Base-by-base conservation (phyloP, 2,797 vertebrate genomes). In the Chanos chanos region DNA sequence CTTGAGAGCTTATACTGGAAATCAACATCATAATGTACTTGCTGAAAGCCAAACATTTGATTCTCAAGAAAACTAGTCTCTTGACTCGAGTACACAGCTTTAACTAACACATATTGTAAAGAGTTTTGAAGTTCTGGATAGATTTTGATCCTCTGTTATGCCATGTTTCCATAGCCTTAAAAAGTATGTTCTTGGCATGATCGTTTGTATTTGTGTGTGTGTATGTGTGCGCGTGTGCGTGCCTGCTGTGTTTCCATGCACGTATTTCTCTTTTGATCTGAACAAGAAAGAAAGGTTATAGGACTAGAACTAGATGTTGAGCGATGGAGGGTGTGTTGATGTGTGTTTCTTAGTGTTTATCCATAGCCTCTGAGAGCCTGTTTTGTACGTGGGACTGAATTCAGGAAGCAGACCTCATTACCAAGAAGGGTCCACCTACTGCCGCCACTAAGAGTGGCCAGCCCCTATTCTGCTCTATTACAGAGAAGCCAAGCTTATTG, bases 381-480 rank as follows among this genome's bases (percentile, higher is more conserved):
- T 45, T 31, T 59, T 58, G 21, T 44, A 43, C n/a, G 39, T 33
- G 2, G 16, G 36, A 40, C 31, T 50, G 15, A 24, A 18, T 63
- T 27, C 54, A 51, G 37, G 56, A 58, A 65, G 41, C 53, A 43
- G 31, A 56, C 49, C 44, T 44, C 21, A 66, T 58, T 58, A 41
- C 43, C 39, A n/a, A 28, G 30, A n/a, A 58, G 48, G 22, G 9
- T 45, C 54, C 48, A 33, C 53, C 53, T 50, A 18, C 51, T 45
- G 45, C 19, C 15, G 41, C 19, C 7, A 34, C 28, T 34, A n/a
- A 18, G 39, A 41, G 41, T n/a, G 24, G 2, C 39, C 48, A 62
- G 47, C 55, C 48, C 56, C 47, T 22, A 60, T 59, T 9, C 21
- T 47, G 18, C 34, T 31, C 37, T 47, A 13, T 12, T 9, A n/a